Percentiles rank a stretch among this genome's conserved stretches.
phyloP scores from a whole-genome alignment of 2,888 invertebrate genomes.

The Octodonta nipae region DNA sequence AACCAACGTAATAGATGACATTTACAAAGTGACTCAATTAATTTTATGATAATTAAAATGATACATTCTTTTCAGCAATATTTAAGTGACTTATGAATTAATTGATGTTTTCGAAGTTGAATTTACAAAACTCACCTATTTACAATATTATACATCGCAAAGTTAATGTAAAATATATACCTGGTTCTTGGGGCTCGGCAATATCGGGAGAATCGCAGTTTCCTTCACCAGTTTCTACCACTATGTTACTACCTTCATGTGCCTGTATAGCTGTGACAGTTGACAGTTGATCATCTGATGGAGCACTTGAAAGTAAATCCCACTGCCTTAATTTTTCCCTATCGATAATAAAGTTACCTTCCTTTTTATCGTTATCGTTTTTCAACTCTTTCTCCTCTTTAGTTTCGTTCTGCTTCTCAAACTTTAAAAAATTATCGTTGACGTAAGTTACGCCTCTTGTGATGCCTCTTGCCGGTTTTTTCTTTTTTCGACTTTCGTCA shows the following conservation, averaged over 20 bases:
- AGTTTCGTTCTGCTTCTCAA: constrained; percentile 29
- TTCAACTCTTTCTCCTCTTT: constrained; percentile 40
- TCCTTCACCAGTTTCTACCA: constrained; percentile 28
- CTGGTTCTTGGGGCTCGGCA: constrained; percentile 27
- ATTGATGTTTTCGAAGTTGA: too few relatives aligned
- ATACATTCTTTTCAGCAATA: too few relatives aligned
- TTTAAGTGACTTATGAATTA: too few relatives aligned
- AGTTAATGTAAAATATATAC: constrained; percentile 29
- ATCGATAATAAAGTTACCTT: constrained; percentile 45
- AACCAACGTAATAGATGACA: too few relatives aligned
- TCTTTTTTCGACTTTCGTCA: constrained; percentile 22
- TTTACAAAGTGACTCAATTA: too few relatives aligned
- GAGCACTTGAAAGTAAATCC: constrained; percentile 75
- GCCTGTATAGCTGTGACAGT: constrained; percentile 21
- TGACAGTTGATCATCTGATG: constrained; percentile 29
- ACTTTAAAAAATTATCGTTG: constrained; percentile 49
- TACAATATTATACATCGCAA: constrained; percentile 19
- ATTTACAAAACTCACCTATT: too few relatives aligned
- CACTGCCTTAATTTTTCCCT: constrained; percentile 76
- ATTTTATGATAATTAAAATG: too few relatives aligned
- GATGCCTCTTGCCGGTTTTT: constrained; percentile 33
- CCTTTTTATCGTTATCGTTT: constrained; percentile 29
- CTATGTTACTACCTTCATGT: constrained; percentile 25
- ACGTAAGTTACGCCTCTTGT: constrained; percentile 67
- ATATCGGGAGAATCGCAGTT: constrained; percentile 23